A percentile compares a stretch with the other conserved stretches of the same genome.
phyloP scores from a whole-genome alignment of 2,797 vertebrate species.

The Echeneis naucrates region DNA sequence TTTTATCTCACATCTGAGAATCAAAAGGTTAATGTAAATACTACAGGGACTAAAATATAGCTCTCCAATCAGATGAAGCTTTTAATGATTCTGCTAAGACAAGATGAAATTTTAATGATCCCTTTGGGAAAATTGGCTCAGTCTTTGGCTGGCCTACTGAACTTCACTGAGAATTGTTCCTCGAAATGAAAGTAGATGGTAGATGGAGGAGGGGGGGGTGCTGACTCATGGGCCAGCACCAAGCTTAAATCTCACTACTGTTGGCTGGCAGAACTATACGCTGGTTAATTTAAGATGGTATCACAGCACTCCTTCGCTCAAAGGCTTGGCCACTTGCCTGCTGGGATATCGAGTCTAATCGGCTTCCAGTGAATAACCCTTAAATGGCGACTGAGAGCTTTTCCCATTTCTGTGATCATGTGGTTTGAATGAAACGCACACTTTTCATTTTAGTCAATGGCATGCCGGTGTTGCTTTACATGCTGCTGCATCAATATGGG shows the following conservation, averaged over 20 bases:
- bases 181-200: conserved; percentile 15
- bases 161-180: conserved; percentile 18
- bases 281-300: conserved; percentile 40
- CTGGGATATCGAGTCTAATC: conserved; percentile 73
- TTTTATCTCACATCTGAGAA: conserved; percentile 23
- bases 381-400: conserved; percentile 62
- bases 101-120: conserved; percentile 45
- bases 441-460: conserved; percentile 5
- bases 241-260: conserved; percentile 17
- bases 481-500: background rate
- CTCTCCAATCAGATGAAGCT: background rate
- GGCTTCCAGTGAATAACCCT: conserved; percentile 58
- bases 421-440: conserved; percentile 29
- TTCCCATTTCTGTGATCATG: conserved; percentile 48
- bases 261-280: conserved; percentile 12
- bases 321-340: conserved; percentile 37
- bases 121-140: conserved; percentile 22
- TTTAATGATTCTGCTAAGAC: conserved; percentile 31
- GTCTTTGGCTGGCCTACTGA: background rate
- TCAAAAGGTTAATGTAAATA: conserved; percentile 36
- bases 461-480: background rate
- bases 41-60: conserved; percentile 15
- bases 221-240: background rate
- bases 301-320: conserved; percentile 16
- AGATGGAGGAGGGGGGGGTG: background rate